Evolutionary conservation across 2,888 invertebrate species (phyloP).

Genomic region (Folsomia manolachei): DNA sequence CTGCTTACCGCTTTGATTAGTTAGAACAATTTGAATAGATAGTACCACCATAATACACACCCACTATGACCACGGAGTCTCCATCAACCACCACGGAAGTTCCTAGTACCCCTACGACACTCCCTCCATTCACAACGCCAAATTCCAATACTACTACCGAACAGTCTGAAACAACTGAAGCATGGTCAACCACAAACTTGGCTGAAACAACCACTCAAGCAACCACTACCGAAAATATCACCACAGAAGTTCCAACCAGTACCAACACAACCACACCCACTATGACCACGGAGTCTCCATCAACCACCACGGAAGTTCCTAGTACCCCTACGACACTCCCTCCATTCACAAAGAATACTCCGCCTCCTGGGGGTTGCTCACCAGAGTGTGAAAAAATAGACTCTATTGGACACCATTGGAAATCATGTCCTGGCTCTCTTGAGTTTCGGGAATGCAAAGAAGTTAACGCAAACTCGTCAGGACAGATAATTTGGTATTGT

Average conservation of each 20-base stretch:
- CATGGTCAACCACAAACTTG: too few relatives aligned
- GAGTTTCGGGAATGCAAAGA: conserved; percentile 20
- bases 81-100: not conserved
- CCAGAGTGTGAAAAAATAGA: not conserved
- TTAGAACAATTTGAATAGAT: too few relatives aligned
- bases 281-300: conserved; percentile 8
- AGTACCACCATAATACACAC: conserved; percentile 5
- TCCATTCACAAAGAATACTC: not conserved
- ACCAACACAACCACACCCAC: conserved; percentile 5
- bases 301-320: not conserved
- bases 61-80: conserved; percentile 7
- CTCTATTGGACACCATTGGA: conserved; percentile 21
- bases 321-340: not conserved
- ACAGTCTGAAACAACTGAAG: too few relatives aligned
- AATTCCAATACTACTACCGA: too few relatives aligned
- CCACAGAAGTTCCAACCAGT: not conserved
- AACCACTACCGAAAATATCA: not conserved
- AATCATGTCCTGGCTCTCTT: conserved; percentile 22
- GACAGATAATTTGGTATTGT: conserved; percentile 32
- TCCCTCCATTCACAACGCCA: too few relatives aligned
- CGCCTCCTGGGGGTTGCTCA: not conserved
- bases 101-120: not conserved
- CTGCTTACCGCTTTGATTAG: not conserved
- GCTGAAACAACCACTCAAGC: not conserved
- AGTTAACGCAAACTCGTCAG: not conserved